Evolutionary conservation across 1,140 invertebrate species (phyloP).

Genomic region (Brachionus rubens): DNA sequence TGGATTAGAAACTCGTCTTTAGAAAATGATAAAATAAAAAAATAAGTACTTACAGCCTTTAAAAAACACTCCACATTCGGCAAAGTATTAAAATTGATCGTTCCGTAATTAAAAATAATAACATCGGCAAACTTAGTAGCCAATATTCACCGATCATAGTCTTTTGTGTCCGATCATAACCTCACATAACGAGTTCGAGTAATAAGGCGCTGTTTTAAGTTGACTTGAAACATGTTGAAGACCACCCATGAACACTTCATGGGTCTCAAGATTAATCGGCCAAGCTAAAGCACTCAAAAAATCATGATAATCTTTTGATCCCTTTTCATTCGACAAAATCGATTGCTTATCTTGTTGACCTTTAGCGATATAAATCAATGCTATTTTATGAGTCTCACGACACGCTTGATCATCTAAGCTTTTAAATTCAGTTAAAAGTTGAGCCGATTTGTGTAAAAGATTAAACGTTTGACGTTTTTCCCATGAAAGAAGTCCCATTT

Average conservation of each 20-base stretch:
- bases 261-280: conserved; percentile 90
- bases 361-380: conserved; percentile 92
- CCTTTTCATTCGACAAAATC: conserved; percentile 76
- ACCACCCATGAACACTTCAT: conserved; percentile 92
- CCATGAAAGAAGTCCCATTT: conserved; percentile 82
- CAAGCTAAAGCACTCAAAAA: conserved; percentile 91
- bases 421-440: conserved; percentile 80
- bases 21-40: too few relatives aligned
- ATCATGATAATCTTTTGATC: conserved; percentile 81
- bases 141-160: conserved; percentile 92
- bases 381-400: conserved; percentile 96
- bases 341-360: conserved; percentile 93
- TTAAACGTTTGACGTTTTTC: conserved; percentile 79
- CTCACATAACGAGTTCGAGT: conserved; percentile 85
- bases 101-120: conserved; percentile 88
- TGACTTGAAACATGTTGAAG: conserved; percentile 83
- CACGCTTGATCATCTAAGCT: conserved; percentile 79
- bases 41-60: too few relatives aligned
- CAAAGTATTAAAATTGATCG: too few relatives aligned
- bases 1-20: too few relatives aligned
- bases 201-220: conserved; percentile 88
- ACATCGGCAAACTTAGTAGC: conserved; percentile 99
- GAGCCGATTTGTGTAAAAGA: conserved; percentile 82
- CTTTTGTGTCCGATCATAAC: conserved; percentile 80
- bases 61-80: too few relatives aligned